Base-by-base conservation (phyloP, 2,113 vertebrate species). In the Cinclus cinclus region DNA sequence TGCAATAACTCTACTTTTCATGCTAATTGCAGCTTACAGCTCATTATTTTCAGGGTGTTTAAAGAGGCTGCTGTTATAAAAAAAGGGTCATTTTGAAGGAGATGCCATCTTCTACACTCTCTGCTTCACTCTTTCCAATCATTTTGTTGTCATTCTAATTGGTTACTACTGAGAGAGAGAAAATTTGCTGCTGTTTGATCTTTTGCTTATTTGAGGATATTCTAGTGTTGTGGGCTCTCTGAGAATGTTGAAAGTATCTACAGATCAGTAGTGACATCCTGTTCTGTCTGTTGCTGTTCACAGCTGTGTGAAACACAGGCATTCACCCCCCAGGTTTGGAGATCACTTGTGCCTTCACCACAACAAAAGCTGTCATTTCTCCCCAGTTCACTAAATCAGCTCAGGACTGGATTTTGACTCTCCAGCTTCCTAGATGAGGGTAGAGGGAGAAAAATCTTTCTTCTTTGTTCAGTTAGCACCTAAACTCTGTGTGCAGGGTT, bases 21-120 rank as follows among this genome's bases (percentile, higher is more conserved):
- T 62, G 22, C 4, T 89, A 91, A 94, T 91, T 81, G 69, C 39
- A 70, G 33, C 52, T 69, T 81, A 17, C 33, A 84, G 33, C 30
- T 95, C 33, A 55, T 91, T 91, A 81, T 83, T 91, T 94, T 81
- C 87, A 84, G 15, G 6, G 4, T 62, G 8, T 74, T 89, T 53
- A 80, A 81, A 74, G 41, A 42, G 7, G 14, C 12, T 94, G 73
- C 24, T 80, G 37, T 58, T 77, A 28, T 11, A 47, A 42, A 70
- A 70, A 81, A 77, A 83, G 42, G 71, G 73, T 92, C 59, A 67
- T 78, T 91, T 81, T 84, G 64, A 92, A 94, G 76, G 59, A 93
- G 44, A 52, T 85, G 28, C 10, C 39, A 47, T 47, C 37, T 86
- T 90, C 67, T 69, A 18, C 1, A 1, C 15, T 79, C 56, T 76